Base-by-base conservation (phyloP, 2,888 invertebrate genomes). In the Ctena decussata region DNA sequence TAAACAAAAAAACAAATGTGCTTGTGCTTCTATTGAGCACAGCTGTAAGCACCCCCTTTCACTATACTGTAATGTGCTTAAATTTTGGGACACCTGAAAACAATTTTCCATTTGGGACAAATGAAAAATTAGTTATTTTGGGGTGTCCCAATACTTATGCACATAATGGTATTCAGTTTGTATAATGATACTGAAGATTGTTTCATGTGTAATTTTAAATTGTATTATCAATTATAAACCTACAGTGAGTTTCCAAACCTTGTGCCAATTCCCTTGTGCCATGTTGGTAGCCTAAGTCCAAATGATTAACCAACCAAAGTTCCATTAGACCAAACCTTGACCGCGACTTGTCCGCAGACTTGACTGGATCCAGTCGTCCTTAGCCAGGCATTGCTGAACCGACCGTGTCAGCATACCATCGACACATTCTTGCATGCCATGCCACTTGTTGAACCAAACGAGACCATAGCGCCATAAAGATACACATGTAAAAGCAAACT, bases 371-470 rank as follows among this genome's bases (percentile, higher is more conserved):
- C 65, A 65, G 15, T 65, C 35, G 21, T 15, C 46, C 65, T n/a
- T 65, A 12, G 65, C 32, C 65, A 65, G 65, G 65, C 65, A 57
- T 27, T 65, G 65, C 65, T 65, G 35, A 32, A 65, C 32, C 18
- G 65, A 32, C 65, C 65, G 35, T n/a, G 35, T 65, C 65, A 35
- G 32, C 2, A 35, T 65, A 21, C 32, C 65, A 65, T 32, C 65
- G 65, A 32, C 65, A 65, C 65, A 65, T 35, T 65, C 6, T 65
- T 65, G 65, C 65, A 65, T 65, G 65, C 65, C 65, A 65, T 65
- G 65, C 65, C 65, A 65, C 15, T 8, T 32, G 30, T 65, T 21
- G 65, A 30, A 65, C 27, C 35, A 5, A 65, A 65, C 65, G 35
- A 65, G 65, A 35, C 65, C 65, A 65, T 65, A 12, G 35, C 35